phyloP scores from a whole-genome alignment of 2,888 invertebrate genomes.

The Scelioninae gen. 1 region DNA sequence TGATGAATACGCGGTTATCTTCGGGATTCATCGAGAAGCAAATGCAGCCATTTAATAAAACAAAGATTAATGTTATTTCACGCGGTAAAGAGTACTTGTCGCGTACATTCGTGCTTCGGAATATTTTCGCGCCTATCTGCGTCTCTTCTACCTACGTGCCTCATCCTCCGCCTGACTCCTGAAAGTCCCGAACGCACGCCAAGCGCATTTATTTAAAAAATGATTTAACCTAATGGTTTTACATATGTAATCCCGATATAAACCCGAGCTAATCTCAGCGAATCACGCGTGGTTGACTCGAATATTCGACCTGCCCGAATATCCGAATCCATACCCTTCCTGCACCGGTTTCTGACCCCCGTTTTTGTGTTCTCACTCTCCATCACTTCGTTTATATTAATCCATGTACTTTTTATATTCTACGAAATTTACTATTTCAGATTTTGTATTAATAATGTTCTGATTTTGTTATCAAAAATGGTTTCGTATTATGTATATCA shows the following conservation, averaged over 20 bases:
- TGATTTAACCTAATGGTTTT: constrained; percentile 84
- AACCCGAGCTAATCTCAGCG: constrained; percentile 71
- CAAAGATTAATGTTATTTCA: constrained; percentile 66
- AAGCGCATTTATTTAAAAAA: constrained; percentile 82
- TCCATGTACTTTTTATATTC: too few relatives aligned
- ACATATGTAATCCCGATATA: constrained; percentile 83
- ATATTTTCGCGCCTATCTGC: constrained; percentile 73
- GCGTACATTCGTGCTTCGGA: constrained; percentile 74
- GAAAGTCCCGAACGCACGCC: constrained; percentile 59
- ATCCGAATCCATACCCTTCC: constrained; percentile 68
- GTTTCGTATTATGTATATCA: too few relatives aligned
- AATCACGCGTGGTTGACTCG: constrained; percentile 72
- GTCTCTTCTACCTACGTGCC: constrained; percentile 50
- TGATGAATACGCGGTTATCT: constrained; percentile 53
- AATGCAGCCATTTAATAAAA: constrained; percentile 65
- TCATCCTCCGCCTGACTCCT: constrained; percentile 51
- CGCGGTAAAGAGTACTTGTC: constrained; percentile 65
- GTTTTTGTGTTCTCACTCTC: too few relatives aligned
- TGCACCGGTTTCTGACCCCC: constrained; percentile 23
- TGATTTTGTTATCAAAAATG: too few relatives aligned
- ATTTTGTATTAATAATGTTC: too few relatives aligned
- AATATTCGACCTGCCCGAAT: constrained; percentile 70
- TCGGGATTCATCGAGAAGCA: constrained; percentile 60
- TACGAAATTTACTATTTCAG: too few relatives aligned
- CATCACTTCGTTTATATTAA: too few relatives aligned